These are phyloP conservation scores for Megatriorchis doriae DNA, from an alignment of 2,113 vertebrate genomes.

Conservation along the genomic window DNA sequence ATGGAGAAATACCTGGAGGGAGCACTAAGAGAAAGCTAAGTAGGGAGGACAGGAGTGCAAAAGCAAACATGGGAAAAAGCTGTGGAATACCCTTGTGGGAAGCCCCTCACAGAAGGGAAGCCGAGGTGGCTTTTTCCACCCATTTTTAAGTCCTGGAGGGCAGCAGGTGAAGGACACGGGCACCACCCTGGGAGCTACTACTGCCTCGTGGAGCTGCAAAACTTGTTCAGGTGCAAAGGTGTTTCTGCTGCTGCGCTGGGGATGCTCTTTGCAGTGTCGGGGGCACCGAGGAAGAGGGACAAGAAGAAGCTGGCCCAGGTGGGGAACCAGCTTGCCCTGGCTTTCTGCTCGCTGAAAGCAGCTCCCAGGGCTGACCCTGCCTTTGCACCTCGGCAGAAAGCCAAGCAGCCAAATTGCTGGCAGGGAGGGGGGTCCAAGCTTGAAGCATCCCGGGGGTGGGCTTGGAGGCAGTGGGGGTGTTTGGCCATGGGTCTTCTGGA, in stretches of 20 bases:
- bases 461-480: background rate
- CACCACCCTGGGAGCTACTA: too few species aligned
- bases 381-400: background rate
- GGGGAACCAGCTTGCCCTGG: background rate
- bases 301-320: too few species aligned
- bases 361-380: background rate
- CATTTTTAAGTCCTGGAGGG: too few species aligned
- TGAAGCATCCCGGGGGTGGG: rapidly evolving
- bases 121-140: too few species aligned
- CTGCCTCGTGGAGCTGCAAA: too few species aligned
- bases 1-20: background rate
- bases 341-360: background rate
- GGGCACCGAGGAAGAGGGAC: too few species aligned
- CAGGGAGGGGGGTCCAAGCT: background rate
- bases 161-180: too few species aligned
- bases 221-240: too few species aligned
- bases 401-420: background rate
- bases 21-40: background rate
- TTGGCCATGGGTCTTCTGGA: background rate
- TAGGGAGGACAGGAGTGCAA: background rate
- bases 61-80: background rate
- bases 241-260: too few species aligned
- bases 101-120: background rate
- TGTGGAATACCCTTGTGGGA: background rate
- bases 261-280: too few species aligned